phyloP scores from a whole-genome alignment of 2,113 vertebrate genomes.

The Gobio gobio region DNA sequence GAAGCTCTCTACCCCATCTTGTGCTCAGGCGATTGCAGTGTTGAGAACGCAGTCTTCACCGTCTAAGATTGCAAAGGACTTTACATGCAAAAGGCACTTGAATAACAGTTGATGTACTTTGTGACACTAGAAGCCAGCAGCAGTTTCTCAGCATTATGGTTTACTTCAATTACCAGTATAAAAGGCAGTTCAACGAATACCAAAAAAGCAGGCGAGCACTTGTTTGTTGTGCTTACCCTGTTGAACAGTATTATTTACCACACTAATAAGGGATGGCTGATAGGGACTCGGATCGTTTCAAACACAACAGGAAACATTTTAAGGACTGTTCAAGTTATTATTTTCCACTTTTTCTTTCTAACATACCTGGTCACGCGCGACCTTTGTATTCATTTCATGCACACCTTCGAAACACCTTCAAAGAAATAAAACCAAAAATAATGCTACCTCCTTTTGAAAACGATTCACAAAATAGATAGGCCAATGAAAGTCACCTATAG shows the following conservation, averaged over 20 bases:
- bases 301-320: slow-evolving; percentile 54
- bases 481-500: slow-evolving; percentile 69
- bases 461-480: slow-evolving; percentile 68
- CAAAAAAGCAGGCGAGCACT: slow-evolving; percentile 30
- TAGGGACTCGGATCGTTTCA: slow-evolving; percentile 29
- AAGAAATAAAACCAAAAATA: slow-evolving; percentile 78
- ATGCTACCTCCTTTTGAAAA: slow-evolving; percentile 82
- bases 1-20: slow-evolving; percentile 70
- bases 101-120: slow-evolving; percentile 53
- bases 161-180: slow-evolving; percentile 40
- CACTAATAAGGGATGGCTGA: slow-evolving; percentile 63
- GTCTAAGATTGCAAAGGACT: slow-evolving; percentile 50
- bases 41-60: slow-evolving; percentile 67
- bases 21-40: slow-evolving; percentile 72
- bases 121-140: slow-evolving; percentile 56
- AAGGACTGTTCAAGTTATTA: slow-evolving; percentile 53
- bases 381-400: slow-evolving; percentile 2
- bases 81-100: slow-evolving; percentile 66
- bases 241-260: slow-evolving; percentile 26
- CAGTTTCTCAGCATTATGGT: slow-evolving; percentile 38
- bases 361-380: neutral
- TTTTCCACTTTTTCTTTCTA: slow-evolving; percentile 68
- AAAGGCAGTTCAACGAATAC: slow-evolving; percentile 28
- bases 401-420: slow-evolving; percentile 27
- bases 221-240: neutral